Evolutionary conservation across 2,888 invertebrate species (phyloP).

Genomic region (Gymnocheta viridis): DNA sequence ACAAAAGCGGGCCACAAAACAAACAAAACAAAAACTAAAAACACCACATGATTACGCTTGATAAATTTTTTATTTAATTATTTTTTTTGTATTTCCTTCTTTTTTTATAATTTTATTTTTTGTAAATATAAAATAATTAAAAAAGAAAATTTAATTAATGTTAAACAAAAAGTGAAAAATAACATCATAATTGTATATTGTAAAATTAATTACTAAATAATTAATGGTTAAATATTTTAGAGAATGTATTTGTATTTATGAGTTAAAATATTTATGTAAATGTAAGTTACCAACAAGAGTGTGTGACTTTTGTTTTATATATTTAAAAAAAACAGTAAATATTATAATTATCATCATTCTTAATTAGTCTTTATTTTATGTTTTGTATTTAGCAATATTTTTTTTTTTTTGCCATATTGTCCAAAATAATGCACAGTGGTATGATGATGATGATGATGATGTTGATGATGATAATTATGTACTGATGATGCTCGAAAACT

Average conservation of each 20-base stretch:
- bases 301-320: background rate
- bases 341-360: slow-evolving; percentile 14
- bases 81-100: slow-evolving; percentile 20
- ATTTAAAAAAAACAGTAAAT: background rate
- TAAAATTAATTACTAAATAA: slow-evolving; percentile 29
- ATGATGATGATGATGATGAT: background rate
- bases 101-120: background rate
- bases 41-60: slow-evolving; percentile 68
- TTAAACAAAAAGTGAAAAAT: slow-evolving; percentile 24
- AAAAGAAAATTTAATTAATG: background rate
- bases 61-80: slow-evolving; percentile 50
- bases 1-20: background rate
- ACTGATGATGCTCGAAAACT: slow-evolving; percentile 30
- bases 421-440: background rate
- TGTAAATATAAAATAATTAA: slow-evolving; percentile 36
- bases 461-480: background rate
- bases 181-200: slow-evolving; percentile 2
- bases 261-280: background rate
- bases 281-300: slow-evolving; percentile 7
- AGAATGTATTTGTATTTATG: slow-evolving; percentile 11
- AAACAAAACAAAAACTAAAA: slow-evolving; percentile 47
- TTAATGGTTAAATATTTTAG: slow-evolving; percentile 22
- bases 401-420: background rate
- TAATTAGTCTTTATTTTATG: slow-evolving; percentile 12
- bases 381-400: slow-evolving; percentile 22